Evolutionary conservation across 2,797 vertebrate genomes (phyloP), one percentile per base, ranked within the genome.

Genomic region (Ambastaia sidthimunki): DNA sequence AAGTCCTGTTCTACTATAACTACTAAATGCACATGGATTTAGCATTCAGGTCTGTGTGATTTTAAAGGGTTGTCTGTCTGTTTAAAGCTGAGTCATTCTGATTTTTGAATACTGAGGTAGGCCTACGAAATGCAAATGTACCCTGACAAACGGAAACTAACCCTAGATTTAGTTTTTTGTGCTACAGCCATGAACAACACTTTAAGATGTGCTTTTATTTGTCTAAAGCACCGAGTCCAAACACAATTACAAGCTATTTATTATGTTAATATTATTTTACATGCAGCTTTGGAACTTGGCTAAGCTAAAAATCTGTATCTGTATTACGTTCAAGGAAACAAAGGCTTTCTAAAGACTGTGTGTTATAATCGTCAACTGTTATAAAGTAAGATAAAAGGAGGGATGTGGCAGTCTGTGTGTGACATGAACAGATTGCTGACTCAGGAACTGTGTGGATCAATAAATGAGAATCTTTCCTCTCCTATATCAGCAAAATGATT

Each of bases 291-390:
- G 19, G 9, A 85, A 88, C 55, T 76, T 73, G 76, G 74, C 85
- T 71, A 63, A 83, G 70, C 80, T 66, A 81, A 84, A 83, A 1
- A 76, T 85, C n/a, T n/a, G 81, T 88, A 71, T 72, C 34, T 80
- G 79, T 80, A 80, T 86, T 76, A 86, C 73, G 73, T 84, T 74
- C 74, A 78, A 80, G 72, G 47, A 86, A 80, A 87, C 84, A 80
- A 80, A 85, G 87, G 75, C 55, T 60, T 82, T 75, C 57, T 57
- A 52, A 48, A 65, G 3, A 71, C 83, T 55, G 62, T 50, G 54
- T 52, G n/a, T n/a, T 78, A 41, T 75, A 55, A 55, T 25, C 44
- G 31, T 70, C 65, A 71, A 55, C 65, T n/a, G 9, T 25, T n/a
- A 62, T 28, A 15, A 34, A 57, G 34, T 21, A 4, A 34, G 60